Evolutionary conservation across 2,797 vertebrate species (phyloP).

Genomic region (Moxostoma hubbsi): DNA sequence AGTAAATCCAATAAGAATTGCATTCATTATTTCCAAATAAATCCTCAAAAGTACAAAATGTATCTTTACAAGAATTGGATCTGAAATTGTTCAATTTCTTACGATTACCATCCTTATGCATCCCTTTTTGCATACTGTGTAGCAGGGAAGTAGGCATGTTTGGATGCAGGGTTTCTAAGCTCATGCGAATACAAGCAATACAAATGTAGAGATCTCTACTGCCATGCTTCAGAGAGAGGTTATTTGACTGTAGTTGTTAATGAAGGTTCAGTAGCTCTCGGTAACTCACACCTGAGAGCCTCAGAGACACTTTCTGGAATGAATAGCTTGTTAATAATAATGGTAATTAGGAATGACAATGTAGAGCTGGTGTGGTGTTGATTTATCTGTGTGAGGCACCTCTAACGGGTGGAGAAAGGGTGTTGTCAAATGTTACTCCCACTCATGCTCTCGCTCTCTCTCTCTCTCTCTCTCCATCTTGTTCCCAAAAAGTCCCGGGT

Average conservation of each 20-base stretch:
- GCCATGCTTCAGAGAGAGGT: conserved; percentile 14
- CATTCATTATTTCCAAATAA: too few species aligned
- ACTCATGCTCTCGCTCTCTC: conserved; percentile 36
- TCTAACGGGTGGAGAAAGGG: conserved; percentile 48
- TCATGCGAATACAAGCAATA: too few species aligned
- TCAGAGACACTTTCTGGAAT: conserved; percentile 58
- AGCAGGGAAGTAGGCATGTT: too few species aligned
- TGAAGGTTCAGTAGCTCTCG: conserved; percentile 46
- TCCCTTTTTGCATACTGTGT: too few species aligned
- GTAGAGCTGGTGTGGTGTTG: conserved; percentile 86
- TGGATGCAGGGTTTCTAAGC: too few species aligned
- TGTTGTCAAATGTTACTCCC: conserved; percentile 47
- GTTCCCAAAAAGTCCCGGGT: conserved; percentile 78
- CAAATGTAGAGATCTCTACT: conserved; percentile 7
- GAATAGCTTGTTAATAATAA: conserved; percentile 87
- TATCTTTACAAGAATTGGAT: too few species aligned
- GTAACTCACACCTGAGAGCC: conserved; percentile 60
- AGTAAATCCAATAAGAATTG: too few species aligned
- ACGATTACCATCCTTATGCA: too few species aligned
- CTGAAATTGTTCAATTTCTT: too few species aligned
- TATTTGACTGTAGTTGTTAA: conserved; percentile 45
- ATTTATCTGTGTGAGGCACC: conserved; percentile 73
- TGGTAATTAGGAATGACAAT: conserved; percentile 92
- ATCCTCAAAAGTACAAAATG: too few species aligned
- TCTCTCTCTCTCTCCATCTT: conserved; percentile 35